Evolutionary conservation across 2,113 vertebrate species (phyloP), one percentile per base, ranked within the genome.

Genomic region (Rynchops niger): DNA sequence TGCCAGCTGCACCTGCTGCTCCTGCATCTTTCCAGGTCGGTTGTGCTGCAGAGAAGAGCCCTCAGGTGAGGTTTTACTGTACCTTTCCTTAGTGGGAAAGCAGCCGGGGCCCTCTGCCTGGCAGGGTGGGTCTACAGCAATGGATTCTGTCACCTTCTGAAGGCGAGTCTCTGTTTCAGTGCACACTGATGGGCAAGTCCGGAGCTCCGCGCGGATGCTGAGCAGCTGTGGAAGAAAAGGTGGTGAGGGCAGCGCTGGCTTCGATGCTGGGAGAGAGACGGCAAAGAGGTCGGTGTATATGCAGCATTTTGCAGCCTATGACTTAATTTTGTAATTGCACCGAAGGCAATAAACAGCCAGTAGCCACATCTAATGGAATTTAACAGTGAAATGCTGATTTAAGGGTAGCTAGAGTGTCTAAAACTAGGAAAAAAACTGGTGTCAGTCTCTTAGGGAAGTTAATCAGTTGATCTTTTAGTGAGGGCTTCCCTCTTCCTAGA

Each of bases 161-260:
- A 0, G 0, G 3, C 0, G 2, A 36, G 61, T 36, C 21, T 25
- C 53, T 15, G 27, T 8, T 7, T 4, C 3, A 13, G 5, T 11
- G 36, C 14, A 2, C 0, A 2, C 30, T 25, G 43, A 2, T 3
- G n/a, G 38, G 17, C 59, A 34, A 55, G 20, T 4, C 29, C 38
- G 6, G 52, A 25, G 32, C 18, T 12, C 19, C 1, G 11, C 0
- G 2, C 0, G 11, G 72, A 11, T 8, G 58, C 34, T 14, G 50
- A 77, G 47, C 80, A n/a, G 43, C 55, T 62, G 67, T 5, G 1
- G 21, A 40, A 30, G 45, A 9, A 30, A 32, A 38, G 69, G 26
- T 3, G 2, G 22, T 3, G 15, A 49, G 43, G 76, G 49, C 70
- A 65, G 72, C 5, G 0, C 29, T 2, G 5, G 27, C 23, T 11